Evolutionary conservation across 2,113 vertebrate genomes (phyloP), one percentile per base, ranked within the genome.

Genomic region (Actenoides hombroni): DNA sequence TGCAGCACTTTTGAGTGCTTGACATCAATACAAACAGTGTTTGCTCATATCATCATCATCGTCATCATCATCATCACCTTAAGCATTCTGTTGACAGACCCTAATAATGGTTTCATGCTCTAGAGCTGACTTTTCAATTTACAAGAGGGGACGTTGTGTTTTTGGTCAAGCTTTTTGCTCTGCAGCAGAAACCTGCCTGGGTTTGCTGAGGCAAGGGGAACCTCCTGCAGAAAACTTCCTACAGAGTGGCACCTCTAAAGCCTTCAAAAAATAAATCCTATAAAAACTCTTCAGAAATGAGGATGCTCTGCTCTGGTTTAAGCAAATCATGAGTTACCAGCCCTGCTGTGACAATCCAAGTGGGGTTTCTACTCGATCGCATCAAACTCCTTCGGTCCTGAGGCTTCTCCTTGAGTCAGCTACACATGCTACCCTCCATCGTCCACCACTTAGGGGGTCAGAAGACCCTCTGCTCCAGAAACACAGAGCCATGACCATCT

Each of bases 191-290:
- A 25, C 49, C 48, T 37, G 31, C 33, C n/a, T 74, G 39, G 33
- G 67, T 85, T 87, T 95, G 51, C 65, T 90, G 29, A 90, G 54
- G 53, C 81, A 87, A 71, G 20, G 5, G 85, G 39, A 91, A 79
- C 33, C 16, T 67, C 21, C 11, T 25, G 75, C 15, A 44, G 44
- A 44, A 18, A 18, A 44, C 44, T 16, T 18, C 44, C 79, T 73
- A 56, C 82, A 82, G 65, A 91, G 59, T 78, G 1, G 13, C 9
- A 3, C 31, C 56, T 67, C 33, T 13, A 48, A 86, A 79, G 39
- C 18, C 35, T 77, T 71, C 51, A 82, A 40, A 40, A 40, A 40
- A 11, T 13, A 40, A 60, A 60, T 48, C 70, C 31, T 64, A 87
- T 17, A 87, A 54, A 74, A 81, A 20, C 5, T 51, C 33, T 83